These are phyloP conservation scores for Nasonia oneida DNA, from an alignment of 2,888 invertebrate genomes.

Conservation along the genomic window DNA sequence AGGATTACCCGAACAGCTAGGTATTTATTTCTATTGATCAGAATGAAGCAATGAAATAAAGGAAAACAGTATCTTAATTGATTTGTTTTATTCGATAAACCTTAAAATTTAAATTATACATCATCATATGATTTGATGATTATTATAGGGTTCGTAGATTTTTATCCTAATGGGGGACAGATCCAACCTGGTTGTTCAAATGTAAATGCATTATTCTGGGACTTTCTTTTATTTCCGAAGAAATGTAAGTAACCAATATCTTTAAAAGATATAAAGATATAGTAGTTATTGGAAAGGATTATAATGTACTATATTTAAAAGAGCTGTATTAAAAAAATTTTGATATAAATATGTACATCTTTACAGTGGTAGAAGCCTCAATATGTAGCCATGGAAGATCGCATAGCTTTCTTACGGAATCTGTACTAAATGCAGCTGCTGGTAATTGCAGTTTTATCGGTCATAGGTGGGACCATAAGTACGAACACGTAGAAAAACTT, in stretches of 20 bases:
- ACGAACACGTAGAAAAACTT: slow-evolving; percentile 78
- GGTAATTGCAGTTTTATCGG: slow-evolving; percentile 81
- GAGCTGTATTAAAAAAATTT: no score
- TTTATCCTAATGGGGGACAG: slow-evolving; percentile 86
- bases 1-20: slow-evolving; percentile 81
- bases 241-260: no score
- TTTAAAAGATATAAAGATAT: no score
- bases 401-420: slow-evolving; percentile 82
- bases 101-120: background rate
- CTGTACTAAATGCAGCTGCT: slow-evolving; percentile 70
- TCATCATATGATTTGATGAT: background rate
- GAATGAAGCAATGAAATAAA: background rate
- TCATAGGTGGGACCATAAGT: slow-evolving; percentile 81
- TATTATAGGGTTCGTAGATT: slow-evolving; percentile 82
- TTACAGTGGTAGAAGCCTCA: slow-evolving; percentile 46
- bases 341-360: background rate
- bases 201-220: background rate
- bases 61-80: no score
- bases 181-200: slow-evolving; percentile 83
- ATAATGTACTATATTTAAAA: no score
- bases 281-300: no score
- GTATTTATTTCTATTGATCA: slow-evolving; percentile 71
- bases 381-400: slow-evolving; percentile 84
- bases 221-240: background rate
- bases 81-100: no score